Base-by-base conservation (phyloP, 2,888 invertebrate genomes). In the Lymantria monacha region DNA sequence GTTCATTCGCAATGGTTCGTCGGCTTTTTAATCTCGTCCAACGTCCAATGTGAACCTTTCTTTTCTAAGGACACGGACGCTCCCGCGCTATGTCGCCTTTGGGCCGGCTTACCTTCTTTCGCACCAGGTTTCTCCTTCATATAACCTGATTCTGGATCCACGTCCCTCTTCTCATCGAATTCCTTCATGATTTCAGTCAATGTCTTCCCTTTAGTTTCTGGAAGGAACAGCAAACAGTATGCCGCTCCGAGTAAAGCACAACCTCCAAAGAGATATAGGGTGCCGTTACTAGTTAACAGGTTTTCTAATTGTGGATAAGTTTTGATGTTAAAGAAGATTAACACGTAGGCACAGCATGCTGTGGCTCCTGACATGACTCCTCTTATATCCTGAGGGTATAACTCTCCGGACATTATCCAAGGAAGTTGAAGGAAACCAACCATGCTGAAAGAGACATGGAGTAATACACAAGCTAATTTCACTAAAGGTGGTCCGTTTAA, bases 321-420 rank as follows among this genome's bases (percentile, higher is more conserved):
- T 76, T 95, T 95, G 30, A 95, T 94, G 45, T 94, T 94, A 38
- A 93, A 89, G 78, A 95, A 95, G 36, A 95, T 94, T 11, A 95
- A 87, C 2, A 94, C 79, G 66, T 95, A 95, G 0, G 94, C 95
- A 46, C 95, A 92, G 50, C 95, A 94, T 0, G 95, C 93, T 0
- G 95, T 95, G 0, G 95, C 81, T 0, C 95, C 95, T 0, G 94
- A 93, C 92, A 95, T 93, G 0, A 94, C 92, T 0, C 95, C 94
- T 61, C 95, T 85, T 1, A 94, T 94, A 51, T 93, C 92, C 57
- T 95, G 87, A 1, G 95, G 95, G 66, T 95, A 95, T 42, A 95
- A 73, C 69, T 95, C 95, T 0, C 95, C 95, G 0, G 94, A 95
- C 93, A 95, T 93, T 30, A 95, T 93, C 95, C 95, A 95, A 0